These are phyloP conservation scores for Malurus leucopterus DNA, from an alignment of 2,797 vertebrate genomes.

Conservation along the genomic window DNA sequence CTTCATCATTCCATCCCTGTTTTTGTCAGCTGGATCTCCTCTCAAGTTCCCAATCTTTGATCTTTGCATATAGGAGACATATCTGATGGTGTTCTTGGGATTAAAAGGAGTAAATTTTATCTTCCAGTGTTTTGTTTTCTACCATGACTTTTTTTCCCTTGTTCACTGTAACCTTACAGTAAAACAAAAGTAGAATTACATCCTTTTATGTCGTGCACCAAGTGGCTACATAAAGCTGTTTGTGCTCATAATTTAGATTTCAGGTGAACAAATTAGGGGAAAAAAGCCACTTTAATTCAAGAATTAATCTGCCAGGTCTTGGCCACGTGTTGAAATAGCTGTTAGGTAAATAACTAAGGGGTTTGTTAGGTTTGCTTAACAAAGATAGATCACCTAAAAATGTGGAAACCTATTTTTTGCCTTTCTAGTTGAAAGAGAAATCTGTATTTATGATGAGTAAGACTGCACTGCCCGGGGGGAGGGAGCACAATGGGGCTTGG, in stretches of 20 bases:
- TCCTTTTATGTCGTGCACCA: not conserved
- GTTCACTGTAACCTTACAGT: not conserved
- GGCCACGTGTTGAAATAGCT: not conserved
- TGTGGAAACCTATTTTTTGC: conserved; percentile 15
- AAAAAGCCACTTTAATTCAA: not conserved
- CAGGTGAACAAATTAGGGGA: fast-evolving
- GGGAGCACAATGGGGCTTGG: conserved; percentile 3
- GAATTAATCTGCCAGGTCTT: not conserved
- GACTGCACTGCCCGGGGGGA: not conserved
- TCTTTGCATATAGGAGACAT: not conserved
- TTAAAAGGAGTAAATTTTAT: not conserved
- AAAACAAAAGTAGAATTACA: not conserved
- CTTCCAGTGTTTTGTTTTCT: not conserved
- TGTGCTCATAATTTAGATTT: not conserved
- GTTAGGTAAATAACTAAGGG: conserved; percentile 31
- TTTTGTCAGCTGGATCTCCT: not conserved
- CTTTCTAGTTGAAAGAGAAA: conserved; percentile 37
- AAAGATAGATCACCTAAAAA: conserved; percentile 16
- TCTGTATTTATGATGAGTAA: conserved; percentile 18
- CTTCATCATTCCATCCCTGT: not conserved
- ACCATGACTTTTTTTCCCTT: not conserved
- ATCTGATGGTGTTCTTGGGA: not conserved
- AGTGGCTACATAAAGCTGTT: not conserved
- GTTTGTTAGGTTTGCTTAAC: conserved; percentile 29
- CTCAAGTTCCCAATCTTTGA: conserved; percentile 10